A percentile compares a stretch with the other conserved stretches of the same genome.
Evolutionary conservation across 2,113 vertebrate genomes (phyloP).

Genomic region (Gracilinanus agilis): DNA sequence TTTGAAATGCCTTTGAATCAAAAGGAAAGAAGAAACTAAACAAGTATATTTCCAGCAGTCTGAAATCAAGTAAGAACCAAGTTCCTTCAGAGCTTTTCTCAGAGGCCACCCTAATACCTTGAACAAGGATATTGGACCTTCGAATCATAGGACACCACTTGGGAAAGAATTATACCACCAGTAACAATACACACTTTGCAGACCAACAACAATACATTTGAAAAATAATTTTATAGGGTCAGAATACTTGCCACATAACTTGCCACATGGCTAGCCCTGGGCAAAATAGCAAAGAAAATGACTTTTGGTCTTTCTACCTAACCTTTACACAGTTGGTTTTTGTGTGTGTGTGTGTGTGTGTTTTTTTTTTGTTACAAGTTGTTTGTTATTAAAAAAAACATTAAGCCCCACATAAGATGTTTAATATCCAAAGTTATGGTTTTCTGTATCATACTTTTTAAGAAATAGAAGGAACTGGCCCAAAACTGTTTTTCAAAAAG

Average conservation of each 20-base stretch:
- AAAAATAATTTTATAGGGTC: background rate
- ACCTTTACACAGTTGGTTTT: too few relatives aligned
- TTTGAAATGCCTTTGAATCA: background rate
- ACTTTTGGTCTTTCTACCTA: background rate
- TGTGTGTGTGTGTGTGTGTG: too few relatives aligned
- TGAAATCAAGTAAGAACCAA: background rate
- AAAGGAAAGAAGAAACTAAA: slow-evolving; percentile 9
- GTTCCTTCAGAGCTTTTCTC: background rate
- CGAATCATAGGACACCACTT: slow-evolving; percentile 7
- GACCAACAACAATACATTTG: slow-evolving; percentile 19
- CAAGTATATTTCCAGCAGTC: background rate
- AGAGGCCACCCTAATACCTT: background rate
- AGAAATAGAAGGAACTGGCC: background rate
- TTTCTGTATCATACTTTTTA: background rate
- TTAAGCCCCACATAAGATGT: background rate
- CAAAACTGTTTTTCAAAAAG: background rate
- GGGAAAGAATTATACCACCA: slow-evolving; percentile 37
- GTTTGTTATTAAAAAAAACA: background rate
- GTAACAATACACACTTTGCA: slow-evolving; percentile 35
- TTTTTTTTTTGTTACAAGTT: background rate
- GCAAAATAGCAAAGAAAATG: background rate
- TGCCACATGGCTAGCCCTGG: background rate
- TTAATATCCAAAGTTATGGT: background rate
- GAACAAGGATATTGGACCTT: background rate
- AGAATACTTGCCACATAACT: background rate